Evolutionary conservation across 2,113 vertebrate genomes (phyloP).

Genomic region (Caretta caretta): DNA sequence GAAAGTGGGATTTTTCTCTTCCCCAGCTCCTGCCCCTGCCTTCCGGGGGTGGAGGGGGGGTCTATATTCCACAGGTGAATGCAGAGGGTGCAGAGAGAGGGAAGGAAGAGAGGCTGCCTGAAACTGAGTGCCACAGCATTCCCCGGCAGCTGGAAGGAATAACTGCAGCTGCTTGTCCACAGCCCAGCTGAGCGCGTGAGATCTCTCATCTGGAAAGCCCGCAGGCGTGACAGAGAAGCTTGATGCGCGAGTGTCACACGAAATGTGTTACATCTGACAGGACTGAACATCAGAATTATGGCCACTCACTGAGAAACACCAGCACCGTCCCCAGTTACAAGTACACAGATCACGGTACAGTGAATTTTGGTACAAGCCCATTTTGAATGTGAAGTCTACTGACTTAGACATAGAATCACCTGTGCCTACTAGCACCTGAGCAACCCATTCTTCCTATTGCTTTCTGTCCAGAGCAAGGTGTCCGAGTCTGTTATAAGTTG

Average conservation of each 20-base stretch:
- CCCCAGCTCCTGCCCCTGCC: not conserved
- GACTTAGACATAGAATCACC: not conserved
- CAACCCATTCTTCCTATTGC: not conserved
- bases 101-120: not conserved
- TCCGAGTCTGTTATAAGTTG: not conserved
- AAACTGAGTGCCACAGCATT: not conserved
- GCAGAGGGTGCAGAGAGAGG: not conserved
- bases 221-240: not conserved
- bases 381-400: not conserved
- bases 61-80: not conserved
- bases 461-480: not conserved
- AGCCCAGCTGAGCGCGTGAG: not conserved
- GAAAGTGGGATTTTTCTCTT: not conserved
- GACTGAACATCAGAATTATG: not conserved
- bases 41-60: not conserved
- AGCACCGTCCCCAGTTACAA: not conserved
- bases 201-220: not conserved
- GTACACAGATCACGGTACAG: not conserved
- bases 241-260: not conserved
- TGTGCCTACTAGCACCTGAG: not conserved
- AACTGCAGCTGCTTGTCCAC: not conserved
- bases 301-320: not conserved
- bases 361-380: not conserved
- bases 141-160: rapidly evolving
- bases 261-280: not conserved